Percentiles rank a stretch among this genome's conserved stretches.
These are phyloP conservation scores for Spongia lamella DNA, from an alignment of 37 sponge, comb jelly and placozoan genomes.

Conservation along the genomic window DNA sequence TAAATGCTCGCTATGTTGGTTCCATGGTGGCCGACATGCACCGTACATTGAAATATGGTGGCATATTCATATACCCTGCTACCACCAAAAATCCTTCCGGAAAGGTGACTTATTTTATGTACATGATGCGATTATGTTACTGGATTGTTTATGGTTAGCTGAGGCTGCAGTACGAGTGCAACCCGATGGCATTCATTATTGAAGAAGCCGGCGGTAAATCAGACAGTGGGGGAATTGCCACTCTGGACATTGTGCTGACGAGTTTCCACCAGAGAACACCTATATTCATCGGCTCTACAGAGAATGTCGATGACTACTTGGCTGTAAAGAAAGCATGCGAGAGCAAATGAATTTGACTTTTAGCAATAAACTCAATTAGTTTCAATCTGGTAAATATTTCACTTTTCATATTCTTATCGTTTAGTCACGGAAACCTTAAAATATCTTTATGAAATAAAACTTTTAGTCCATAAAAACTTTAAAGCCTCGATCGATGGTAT, in stretches of 20 bases:
- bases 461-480: no score
- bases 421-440: no score
- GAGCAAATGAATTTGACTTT: no score
- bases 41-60: conserved; percentile 95
- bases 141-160: no score
- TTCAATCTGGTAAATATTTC: no score
- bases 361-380: no score
- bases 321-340: conserved; percentile 44
- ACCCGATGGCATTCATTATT: conserved; percentile 97
- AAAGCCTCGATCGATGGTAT: no score
- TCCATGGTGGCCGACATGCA: conserved; percentile 99
- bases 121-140: no score
- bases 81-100: conserved; percentile 84
- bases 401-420: no score
- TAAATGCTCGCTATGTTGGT: conserved; percentile 95
- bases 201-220: conserved; percentile 98
- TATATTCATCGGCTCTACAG: conserved; percentile 89
- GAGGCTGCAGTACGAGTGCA: conserved; percentile 94
- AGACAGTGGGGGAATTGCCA: conserved; percentile 69
- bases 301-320: conserved; percentile 93
- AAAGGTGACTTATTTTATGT: no score
- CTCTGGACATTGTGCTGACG: conserved; percentile 90
- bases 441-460: no score
- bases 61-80: conserved; percentile 99
- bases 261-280: conserved; percentile 89